These are phyloP conservation scores for Leistus spinibarbis DNA, from an alignment of 2,888 invertebrate species.

Conservation along the genomic window DNA sequence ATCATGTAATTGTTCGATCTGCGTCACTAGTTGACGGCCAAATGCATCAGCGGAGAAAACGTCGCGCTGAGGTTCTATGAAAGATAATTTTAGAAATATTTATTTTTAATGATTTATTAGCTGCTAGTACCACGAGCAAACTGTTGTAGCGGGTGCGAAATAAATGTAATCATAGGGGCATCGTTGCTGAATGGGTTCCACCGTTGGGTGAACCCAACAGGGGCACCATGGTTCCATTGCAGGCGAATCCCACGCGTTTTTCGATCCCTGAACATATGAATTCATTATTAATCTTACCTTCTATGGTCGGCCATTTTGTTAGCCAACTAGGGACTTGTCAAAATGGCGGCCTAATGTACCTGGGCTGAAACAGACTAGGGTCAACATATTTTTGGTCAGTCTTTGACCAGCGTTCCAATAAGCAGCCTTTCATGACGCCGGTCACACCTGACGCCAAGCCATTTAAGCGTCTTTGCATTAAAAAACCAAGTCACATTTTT, in stretches of 20 bases:
- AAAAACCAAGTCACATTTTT: not conserved
- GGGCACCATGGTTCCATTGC: conserved; percentile 78
- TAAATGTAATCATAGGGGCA: conserved; percentile 78
- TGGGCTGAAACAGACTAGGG: conserved; percentile 64
- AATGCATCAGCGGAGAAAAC: conserved; percentile 68
- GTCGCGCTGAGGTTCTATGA: conserved; percentile 50
- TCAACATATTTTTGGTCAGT: conserved; percentile 53
- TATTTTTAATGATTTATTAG: conserved; percentile 41
- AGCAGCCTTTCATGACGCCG: conserved; percentile 70
- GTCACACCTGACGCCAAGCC: conserved; percentile 74
- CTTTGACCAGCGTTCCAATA: conserved; percentile 60
- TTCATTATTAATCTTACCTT: no score
- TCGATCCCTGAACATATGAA: conserved; percentile 64
- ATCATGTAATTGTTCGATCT: conserved; percentile 58
- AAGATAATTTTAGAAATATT: conserved; percentile 15
- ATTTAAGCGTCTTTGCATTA: conserved; percentile 66
- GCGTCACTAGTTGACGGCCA: conserved; percentile 62
- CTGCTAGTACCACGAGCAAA: conserved; percentile 66
- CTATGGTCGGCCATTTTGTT: no score
- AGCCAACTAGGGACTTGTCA: no score
- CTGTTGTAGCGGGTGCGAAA: conserved; percentile 80
- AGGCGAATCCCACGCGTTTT: conserved; percentile 76
- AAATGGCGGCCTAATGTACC: conserved; percentile 53
- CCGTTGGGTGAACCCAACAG: conserved; percentile 69
- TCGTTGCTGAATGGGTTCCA: conserved; percentile 87